Conservation (phyloP, 2,888 invertebrate genomes). For the Tridacna gigas region DNA sequence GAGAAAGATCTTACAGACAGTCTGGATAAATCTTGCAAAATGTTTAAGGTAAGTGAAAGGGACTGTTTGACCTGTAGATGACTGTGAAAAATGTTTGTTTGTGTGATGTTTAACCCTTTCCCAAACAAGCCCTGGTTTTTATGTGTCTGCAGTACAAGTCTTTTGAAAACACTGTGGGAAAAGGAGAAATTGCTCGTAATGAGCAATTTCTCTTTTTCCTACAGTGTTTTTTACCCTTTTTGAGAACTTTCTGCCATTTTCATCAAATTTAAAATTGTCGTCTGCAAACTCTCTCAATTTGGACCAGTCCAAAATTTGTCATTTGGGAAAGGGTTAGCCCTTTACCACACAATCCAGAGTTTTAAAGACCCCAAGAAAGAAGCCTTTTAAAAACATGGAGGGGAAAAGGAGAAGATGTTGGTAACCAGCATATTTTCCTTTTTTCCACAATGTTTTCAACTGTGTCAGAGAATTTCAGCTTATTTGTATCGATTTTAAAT, state of each 20-base stretch:
- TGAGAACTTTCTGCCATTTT: too few relatives aligned
- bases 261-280: too few relatives aligned
- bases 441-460: not conserved
- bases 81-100: too few relatives aligned
- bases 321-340: too few relatives aligned
- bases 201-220: not conserved
- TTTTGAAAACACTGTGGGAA: not conserved
- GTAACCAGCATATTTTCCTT: not conserved
- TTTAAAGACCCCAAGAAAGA: not conserved
- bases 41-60: conserved; percentile 25
- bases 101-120: not conserved
- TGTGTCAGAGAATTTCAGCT: not conserved
- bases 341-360: not conserved
- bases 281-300: too few relatives aligned
- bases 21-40: conserved; percentile 35
- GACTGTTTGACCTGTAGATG: too few relatives aligned
- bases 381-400: not conserved
- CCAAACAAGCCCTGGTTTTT: not conserved
- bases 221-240: not conserved
- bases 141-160: not conserved
- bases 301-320: too few relatives aligned
- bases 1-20: conserved; percentile 32
- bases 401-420: conserved; percentile 3
- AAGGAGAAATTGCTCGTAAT: not conserved
- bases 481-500: too few relatives aligned